Evolutionary conservation across 2,888 invertebrate species (phyloP).

Genomic region (Rhyacophila evoluta): DNA sequence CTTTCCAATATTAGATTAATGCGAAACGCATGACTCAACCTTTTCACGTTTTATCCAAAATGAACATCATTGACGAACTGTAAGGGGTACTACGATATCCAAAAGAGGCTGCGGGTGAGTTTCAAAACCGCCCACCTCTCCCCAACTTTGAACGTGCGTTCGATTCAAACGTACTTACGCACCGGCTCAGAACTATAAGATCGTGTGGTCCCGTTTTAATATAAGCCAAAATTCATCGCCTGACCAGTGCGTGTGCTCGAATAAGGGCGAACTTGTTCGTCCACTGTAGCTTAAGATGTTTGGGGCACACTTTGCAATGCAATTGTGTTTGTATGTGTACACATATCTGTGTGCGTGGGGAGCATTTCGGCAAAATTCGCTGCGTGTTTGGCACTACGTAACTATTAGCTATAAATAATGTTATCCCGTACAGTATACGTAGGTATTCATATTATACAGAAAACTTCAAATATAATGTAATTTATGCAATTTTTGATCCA

Average conservation of each 20-base stretch:
- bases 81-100: background rate
- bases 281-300: constrained; percentile 43
- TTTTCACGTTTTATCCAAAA: too few species aligned
- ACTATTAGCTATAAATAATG: background rate
- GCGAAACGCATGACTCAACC: too few species aligned
- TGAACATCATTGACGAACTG: background rate
- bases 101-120: constrained; percentile 37
- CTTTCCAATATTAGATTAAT: too few species aligned
- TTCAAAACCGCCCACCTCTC: constrained; percentile 39
- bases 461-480: too few species aligned
- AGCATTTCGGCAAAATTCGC: background rate
- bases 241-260: constrained; percentile 39
- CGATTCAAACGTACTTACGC: constrained; percentile 64
- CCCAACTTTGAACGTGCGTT: constrained; percentile 65
- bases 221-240: constrained; percentile 44
- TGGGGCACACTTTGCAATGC: constrained; percentile 27
- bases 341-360: constrained; percentile 28
- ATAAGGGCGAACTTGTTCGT: constrained; percentile 7
- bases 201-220: constrained; percentile 40
- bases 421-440: too few species aligned
- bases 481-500: too few species aligned
- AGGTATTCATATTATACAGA: too few species aligned
- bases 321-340: constrained; percentile 27
- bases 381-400: background rate
- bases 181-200: constrained; percentile 47